A percentile compares a stretch with the other conserved stretches of the same genome.
These are phyloP conservation scores for Sebastes schlegelii DNA, from an alignment of 2,113 vertebrate genomes.

Conservation along the genomic window DNA sequence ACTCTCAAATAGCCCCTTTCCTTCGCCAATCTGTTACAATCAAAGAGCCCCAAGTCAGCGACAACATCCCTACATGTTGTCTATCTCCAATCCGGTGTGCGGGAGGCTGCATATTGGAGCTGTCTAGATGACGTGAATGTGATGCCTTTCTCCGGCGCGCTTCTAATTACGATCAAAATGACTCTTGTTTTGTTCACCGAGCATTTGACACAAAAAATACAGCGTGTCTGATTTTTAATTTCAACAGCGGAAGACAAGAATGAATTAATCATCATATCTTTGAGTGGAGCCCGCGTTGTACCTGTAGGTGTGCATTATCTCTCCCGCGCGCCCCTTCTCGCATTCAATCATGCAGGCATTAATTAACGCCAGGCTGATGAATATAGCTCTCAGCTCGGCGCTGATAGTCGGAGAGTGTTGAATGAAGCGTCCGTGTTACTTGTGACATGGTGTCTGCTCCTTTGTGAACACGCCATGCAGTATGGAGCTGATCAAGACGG, in stretches of 20 bases:
- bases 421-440: constrained; percentile 61
- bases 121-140: constrained; percentile 40
- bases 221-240: constrained; percentile 67
- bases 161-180: constrained; percentile 63
- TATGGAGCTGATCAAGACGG: constrained; percentile 44
- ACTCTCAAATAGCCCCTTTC: constrained; percentile 68
- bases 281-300: constrained; percentile 62
- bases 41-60: constrained; percentile 58
- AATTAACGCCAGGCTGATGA: constrained; percentile 78
- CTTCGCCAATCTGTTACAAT: constrained; percentile 68
- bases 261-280: constrained; percentile 76
- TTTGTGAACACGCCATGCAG: constrained; percentile 53
- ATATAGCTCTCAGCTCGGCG: constrained; percentile 66
- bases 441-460: constrained; percentile 45
- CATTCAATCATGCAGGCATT: constrained; percentile 78
- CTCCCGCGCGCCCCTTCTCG: constrained; percentile 56
- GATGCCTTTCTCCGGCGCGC: constrained; percentile 16
- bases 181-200: constrained; percentile 61
- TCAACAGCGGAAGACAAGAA: constrained; percentile 60
- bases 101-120: background rate
- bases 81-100: constrained; percentile 20
- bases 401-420: constrained; percentile 51
- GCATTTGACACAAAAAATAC: constrained; percentile 65
- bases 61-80: constrained; percentile 55
- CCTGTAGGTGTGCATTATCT: constrained; percentile 77